These are phyloP conservation scores for Lycorma delicatula DNA, from an alignment of 1,140 invertebrate species.

Conservation along the genomic window DNA sequence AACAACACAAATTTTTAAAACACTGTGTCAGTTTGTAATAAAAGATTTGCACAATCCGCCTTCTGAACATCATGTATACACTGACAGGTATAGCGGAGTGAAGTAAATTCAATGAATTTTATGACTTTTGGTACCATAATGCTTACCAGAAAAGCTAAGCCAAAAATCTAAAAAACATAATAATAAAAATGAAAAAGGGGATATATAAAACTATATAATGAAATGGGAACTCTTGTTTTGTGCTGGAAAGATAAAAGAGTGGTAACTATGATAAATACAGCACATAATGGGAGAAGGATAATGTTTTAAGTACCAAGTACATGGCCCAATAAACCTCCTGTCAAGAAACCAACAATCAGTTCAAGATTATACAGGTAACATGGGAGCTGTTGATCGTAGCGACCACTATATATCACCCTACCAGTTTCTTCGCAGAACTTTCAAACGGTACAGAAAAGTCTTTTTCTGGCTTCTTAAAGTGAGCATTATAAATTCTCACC, in stretches of 20 bases:
- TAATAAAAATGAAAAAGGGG: constrained; percentile 1
- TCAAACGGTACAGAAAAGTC: constrained; percentile 29
- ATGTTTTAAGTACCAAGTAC: constrained; percentile 8
- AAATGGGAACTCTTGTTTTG: background rate
- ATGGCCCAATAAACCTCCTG: constrained; percentile 4
- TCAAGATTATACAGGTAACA: constrained; percentile 29
- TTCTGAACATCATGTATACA: no score
- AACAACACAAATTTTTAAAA: no score
- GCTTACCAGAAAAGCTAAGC: no score
- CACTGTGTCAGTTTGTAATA: no score
- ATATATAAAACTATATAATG: background rate
- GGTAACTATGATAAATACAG: constrained; percentile 21
- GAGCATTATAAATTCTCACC: constrained; percentile 18
- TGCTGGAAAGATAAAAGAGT: constrained; percentile 25
- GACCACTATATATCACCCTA: constrained; percentile 32
- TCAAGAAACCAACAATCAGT: constrained; percentile 25
- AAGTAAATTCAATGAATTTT: no score
- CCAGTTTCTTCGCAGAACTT: constrained; percentile 29
- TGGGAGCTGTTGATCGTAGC: constrained; percentile 29
- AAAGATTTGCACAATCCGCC: no score
- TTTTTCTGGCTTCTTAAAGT: constrained; percentile 25
- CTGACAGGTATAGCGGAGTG: no score
- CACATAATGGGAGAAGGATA: constrained; percentile 8
- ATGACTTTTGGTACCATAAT: no score
- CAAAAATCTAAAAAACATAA: background rate